Base-by-base conservation (phyloP, 2,113 vertebrate genomes). In the Anhinga anhinga region DNA sequence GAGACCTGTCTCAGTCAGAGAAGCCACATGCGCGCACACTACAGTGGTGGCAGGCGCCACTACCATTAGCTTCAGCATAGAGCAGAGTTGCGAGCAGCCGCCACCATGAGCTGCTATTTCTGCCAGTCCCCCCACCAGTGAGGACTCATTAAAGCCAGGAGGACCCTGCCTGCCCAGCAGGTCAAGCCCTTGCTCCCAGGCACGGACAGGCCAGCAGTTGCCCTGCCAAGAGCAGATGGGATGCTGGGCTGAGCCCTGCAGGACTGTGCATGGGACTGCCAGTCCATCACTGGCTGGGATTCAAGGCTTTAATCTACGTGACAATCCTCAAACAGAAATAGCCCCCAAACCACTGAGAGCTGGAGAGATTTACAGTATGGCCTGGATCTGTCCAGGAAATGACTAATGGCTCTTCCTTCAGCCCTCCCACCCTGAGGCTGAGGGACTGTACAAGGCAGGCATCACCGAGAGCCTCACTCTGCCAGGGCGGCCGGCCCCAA, bases 351-450 rank as follows among this genome's bases (percentile, higher is more conserved):
- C 92, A 66, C 78, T 19, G 63, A 72, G 93, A 90, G 86, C 73
- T 84, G 63, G 38, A 71, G 22, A 93, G 93, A 71, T 67, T 90
- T 81, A 76, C 47, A 0, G 67, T 19, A 52, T 36, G 78, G 86
- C 95, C 93, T 90, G 93, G 90, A 93, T 78, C 86, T 73, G 70
- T 73, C 69, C 82, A 94, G 95, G 93, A 94, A 96, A 88, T 77
- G 66, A 90, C 10, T 87, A 77, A 94, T 58, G 53, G 90, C 38
- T 42, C 79, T 85, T 90, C 82, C 86, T 58, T 23, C 1, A 0
- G 66, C 72, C 71, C 76, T 91, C 74, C 76, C 30, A 13, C 27
- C 85, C 71, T 1, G 10, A 52, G 78, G 50, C 78, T 3, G 1
- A 29, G 63, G 94, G 74, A 77, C 74, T 9, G 36, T 52, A 27